Base-by-base conservation (phyloP, 2,113 vertebrate species). In the Zosterops pallidus region DNA sequence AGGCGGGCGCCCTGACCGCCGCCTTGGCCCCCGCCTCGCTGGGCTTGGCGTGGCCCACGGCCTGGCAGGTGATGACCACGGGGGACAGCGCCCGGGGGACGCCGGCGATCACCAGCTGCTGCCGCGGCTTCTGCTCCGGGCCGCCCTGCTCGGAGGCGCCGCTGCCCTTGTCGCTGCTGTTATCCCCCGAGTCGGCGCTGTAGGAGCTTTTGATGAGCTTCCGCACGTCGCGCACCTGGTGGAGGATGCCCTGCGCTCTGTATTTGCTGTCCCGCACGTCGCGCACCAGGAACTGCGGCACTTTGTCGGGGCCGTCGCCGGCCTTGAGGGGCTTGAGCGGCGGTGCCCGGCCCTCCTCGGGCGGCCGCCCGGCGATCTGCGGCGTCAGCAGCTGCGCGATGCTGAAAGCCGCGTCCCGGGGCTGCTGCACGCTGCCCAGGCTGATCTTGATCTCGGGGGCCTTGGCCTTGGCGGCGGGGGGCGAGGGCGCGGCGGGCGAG, bases 371-470 rank as follows among this genome's bases (percentile, higher is more conserved):
- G 3, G 96, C 95, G 19, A 97, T 95, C 85, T 98, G 98, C 59
- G 99, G 98, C 24, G 99, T 98, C 83, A 98, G 98, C 71, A 98
- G 94, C 82, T 98, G 98, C 41, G 99, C 98, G 71, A 98, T 98
- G 91, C 98, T 98, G 80, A 99, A 99, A 31, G 96, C 92, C 97
- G 96, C 24, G 71, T 97, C 97, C 17, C 97, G 96, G 89, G 96
- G 97, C 82, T 98, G 98, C 68, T 96, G 97, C 53, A 98, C 83
- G 52, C 98, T 98, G 79, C 98, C 97, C 72, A 99, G 87, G 46
- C 98, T 98, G 85, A 99, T 99, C 97, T 99, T 98, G 92, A 99
- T 99, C 93, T 99, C 99, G 2, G 99, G 99, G 9, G 98, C 98
- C 92, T 97, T 94, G 96, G 82, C 90, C 78, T 44, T 89, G 62